Percentiles rank a stretch among this genome's conserved stretches.
Conservation (phyloP, 1,140 invertebrate genomes). For the Physella acuta region DNA sequence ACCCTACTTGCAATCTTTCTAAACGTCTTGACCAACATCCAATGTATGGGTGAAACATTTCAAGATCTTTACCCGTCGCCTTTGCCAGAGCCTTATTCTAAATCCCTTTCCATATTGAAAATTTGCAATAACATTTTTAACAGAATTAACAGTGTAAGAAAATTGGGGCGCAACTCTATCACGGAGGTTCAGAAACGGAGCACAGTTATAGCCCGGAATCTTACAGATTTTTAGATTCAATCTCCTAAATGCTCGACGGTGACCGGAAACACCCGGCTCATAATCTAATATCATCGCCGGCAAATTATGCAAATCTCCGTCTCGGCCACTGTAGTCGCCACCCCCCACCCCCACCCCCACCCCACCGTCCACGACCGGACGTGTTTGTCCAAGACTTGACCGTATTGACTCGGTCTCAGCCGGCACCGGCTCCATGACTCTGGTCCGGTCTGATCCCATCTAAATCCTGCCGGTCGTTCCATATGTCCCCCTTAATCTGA, state of each 20-base stretch:
- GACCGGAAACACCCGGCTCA: not conserved
- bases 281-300: conserved; percentile 13
- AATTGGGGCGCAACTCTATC: not conserved
- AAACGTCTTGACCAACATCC: not conserved
- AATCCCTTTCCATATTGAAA: too few species aligned
- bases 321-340: not conserved
- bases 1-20: not conserved
- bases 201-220: not conserved
- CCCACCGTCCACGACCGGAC: not conserved
- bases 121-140: not conserved
- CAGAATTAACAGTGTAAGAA: not conserved
- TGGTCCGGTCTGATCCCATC: not conserved
- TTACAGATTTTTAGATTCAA: not conserved
- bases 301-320: conserved; percentile 14
- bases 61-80: not conserved
- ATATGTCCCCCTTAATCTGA: not conserved
- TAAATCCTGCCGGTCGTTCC: not conserved
- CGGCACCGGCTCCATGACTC: not conserved
- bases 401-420: conserved; percentile 5
- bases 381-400: conserved; percentile 5
- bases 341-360: too few species aligned
- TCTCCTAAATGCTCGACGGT: conserved; percentile 1
- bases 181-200: not conserved
- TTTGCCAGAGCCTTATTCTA: not conserved
- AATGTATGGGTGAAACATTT: not conserved